These are phyloP conservation scores for Fulmarus glacialis DNA, from an alignment of 2,113 vertebrate species.

Conservation along the genomic window DNA sequence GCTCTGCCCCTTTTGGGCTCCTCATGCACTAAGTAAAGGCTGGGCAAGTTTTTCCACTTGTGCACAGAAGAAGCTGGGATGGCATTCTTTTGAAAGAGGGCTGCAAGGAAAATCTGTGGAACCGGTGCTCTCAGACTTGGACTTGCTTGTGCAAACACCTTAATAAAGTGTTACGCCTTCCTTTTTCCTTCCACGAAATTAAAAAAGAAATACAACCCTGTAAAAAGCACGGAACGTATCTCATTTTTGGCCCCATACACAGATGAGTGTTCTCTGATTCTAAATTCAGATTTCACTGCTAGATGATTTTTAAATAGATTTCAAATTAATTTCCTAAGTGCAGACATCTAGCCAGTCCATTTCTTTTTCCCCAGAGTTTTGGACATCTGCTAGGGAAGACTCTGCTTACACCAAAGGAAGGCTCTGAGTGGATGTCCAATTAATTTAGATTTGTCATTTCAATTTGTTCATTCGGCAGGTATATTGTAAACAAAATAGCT, in stretches of 20 bases:
- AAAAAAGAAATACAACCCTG: background rate
- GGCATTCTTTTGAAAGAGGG: background rate
- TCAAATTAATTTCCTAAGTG: constrained; percentile 24
- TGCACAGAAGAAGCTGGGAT: background rate
- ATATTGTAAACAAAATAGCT: constrained; percentile 52
- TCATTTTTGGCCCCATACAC: background rate
- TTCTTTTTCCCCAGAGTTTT: constrained; percentile 53
- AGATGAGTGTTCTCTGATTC: background rate
- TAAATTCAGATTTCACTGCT: constrained; percentile 20
- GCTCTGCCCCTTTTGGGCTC: background rate
- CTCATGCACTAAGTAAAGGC: background rate
- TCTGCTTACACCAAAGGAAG: background rate
- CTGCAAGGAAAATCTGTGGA: background rate
- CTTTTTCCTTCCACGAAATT: background rate
- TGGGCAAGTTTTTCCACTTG: background rate
- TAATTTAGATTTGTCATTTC: constrained; percentile 60
- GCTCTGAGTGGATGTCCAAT: constrained; percentile 40
- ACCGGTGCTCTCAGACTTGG: background rate
- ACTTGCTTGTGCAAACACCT: background rate
- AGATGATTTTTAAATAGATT: constrained; percentile 45
- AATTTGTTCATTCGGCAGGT: constrained; percentile 45
- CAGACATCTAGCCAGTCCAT: constrained; percentile 38
- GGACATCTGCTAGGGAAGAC: constrained; percentile 48
- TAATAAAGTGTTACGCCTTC: background rate
- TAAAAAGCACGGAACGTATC: background rate